phyloP scores from a whole-genome alignment of 2,888 invertebrate genomes.

The Cephalotes varians region DNA sequence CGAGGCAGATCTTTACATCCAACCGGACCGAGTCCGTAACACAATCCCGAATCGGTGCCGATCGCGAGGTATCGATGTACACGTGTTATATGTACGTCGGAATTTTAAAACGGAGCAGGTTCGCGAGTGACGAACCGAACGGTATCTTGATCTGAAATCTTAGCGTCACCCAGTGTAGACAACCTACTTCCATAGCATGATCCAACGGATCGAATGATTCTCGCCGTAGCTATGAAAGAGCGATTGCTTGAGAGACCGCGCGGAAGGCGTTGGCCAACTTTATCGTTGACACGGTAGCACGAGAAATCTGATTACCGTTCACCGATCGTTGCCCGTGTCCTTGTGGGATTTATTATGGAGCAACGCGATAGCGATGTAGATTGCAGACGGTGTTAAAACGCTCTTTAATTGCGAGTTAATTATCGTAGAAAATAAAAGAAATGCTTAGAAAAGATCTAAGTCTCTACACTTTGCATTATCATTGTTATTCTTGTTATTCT shows the following conservation, averaged over 20 bases:
- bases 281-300: conserved; percentile 5
- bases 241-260: neutral
- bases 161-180: conserved; percentile 62
- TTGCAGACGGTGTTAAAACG: neutral
- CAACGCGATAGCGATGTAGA: neutral
- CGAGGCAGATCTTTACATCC: conserved; percentile 71
- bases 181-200: conserved; percentile 33
- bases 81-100: conserved; percentile 62
- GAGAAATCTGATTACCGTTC: conserved; percentile 23
- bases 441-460: neutral
- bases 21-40: conserved; percentile 75
- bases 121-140: conserved; percentile 73
- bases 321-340: neutral
- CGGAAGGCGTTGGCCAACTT: neutral
- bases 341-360: conserved; percentile 2
- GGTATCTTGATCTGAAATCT: conserved; percentile 73
- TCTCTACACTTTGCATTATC: neutral
- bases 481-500: neutral
- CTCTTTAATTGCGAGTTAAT: neutral
- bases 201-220: conserved; percentile 24
- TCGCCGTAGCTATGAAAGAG: neutral
- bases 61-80: conserved; percentile 81
- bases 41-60: conserved; percentile 75
- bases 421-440: neutral
- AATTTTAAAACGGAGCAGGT: conserved; percentile 79